Evolutionary conservation across 1,140 invertebrate genomes (phyloP), one percentile per base, ranked within the genome.

Genomic region (Batillaria attramentaria): DNA sequence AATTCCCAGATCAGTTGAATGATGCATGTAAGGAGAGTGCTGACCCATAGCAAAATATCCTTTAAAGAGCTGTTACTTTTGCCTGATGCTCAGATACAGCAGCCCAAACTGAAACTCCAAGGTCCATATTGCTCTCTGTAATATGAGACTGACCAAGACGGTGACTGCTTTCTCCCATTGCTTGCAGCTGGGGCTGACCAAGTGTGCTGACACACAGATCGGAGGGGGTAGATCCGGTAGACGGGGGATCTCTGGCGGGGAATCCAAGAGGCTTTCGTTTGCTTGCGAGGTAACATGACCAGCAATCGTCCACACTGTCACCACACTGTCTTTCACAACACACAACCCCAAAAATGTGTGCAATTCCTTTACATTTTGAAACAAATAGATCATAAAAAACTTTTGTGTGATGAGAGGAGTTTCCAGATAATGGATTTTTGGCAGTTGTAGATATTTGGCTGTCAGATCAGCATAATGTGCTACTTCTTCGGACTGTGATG

Each of bases 171-270:
- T 87, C 95, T 62, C 92, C 92, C 46, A 42, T 60, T 78, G 37
- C 35, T 83, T 81, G 46, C 92, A 96, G 95, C 91, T 98, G 74
- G 95, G 95, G 6, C 91, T 99, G 68, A 93, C 92, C 66, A 97
- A 97, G 92, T 97, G 96, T 86, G 91, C 91, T 35, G 82, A 94
- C 85, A 97, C 96, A 24, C 92, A 95, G 20, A 99, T 90, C 13
- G 88, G 87, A 0, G 79, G 70, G 2, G 82, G 95, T 0, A 97
- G 97, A 1, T 91, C 94, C 68, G 91, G 96, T 0, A 98, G 98
- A 92, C n/a, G n/a, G n/a, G 97, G 97, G 0, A 95, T 99, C 41
- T 99, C 97, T 0, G 97, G 97, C 28, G 98, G 98, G 0, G 98
- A 99, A 92, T 95, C 95, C 92, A 98, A 98, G 90, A 93, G 98